A percentile compares a stretch with the other conserved stretches of the same genome.
These are phyloP conservation scores for Mystacornis crossleyi DNA, from an alignment of 2,113 vertebrate genomes.

Conservation along the genomic window DNA sequence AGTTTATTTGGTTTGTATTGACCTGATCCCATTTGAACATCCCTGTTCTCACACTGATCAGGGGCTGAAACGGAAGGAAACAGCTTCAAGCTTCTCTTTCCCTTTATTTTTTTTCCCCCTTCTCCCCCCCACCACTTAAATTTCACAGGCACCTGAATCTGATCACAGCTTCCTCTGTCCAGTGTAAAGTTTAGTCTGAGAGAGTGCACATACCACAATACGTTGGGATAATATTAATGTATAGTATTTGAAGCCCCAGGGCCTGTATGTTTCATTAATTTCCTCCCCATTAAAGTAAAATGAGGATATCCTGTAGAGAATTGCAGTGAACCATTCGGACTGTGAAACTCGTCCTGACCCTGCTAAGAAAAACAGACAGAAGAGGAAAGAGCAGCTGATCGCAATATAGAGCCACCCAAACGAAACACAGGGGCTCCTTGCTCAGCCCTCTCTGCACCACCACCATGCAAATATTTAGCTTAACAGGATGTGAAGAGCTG, in stretches of 20 bases:
- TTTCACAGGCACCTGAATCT: constrained; percentile 77
- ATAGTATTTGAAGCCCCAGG: constrained; percentile 75
- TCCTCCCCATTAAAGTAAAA: constrained; percentile 79
- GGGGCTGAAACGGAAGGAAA: constrained; percentile 68
- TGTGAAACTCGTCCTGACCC: constrained; percentile 74
- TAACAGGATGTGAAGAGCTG: constrained; percentile 70
- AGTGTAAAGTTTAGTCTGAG: constrained; percentile 73
- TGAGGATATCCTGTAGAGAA: constrained; percentile 80
- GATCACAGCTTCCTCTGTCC: constrained; percentile 74
- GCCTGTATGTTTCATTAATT: constrained; percentile 79
- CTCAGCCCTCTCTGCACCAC: constrained; percentile 48
- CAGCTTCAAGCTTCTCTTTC: constrained; percentile 49
- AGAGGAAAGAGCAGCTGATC: constrained; percentile 67
- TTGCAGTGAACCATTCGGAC: constrained; percentile 75
- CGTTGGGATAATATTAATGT: constrained; percentile 77
- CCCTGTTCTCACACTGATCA: constrained; percentile 59
- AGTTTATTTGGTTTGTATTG: constrained; percentile 33
- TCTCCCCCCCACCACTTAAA: constrained; percentile 23
- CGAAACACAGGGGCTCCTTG: constrained; percentile 48
- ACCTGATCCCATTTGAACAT: constrained; percentile 45
- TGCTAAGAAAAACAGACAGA: constrained; percentile 76
- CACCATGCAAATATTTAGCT: constrained; percentile 71
- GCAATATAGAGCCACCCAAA: constrained; percentile 60
- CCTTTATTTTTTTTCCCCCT: constrained; percentile 11
- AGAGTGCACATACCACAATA: constrained; percentile 64